Conservation (phyloP, 2,797 vertebrate species). For the Falco peregrinus region DNA sequence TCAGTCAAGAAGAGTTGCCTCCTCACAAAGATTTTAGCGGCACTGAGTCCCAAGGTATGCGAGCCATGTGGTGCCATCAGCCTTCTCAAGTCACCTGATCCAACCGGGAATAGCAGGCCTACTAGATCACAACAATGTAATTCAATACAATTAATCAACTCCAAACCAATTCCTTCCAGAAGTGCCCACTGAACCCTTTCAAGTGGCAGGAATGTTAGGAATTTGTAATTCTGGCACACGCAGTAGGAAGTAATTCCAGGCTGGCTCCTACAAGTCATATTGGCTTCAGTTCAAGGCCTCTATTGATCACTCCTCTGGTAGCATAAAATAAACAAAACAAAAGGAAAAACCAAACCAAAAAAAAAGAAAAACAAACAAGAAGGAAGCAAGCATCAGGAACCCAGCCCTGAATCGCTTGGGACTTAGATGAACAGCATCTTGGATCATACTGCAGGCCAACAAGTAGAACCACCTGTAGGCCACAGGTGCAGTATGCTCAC, state of each 20-base stretch:
- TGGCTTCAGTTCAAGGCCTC: neutral
- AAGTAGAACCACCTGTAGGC: neutral
- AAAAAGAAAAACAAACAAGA: neutral
- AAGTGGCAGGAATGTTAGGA: constrained; percentile 13
- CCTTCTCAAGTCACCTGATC: neutral
- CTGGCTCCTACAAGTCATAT: neutral
- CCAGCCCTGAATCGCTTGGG: neutral
- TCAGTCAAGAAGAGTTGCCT: neutral
- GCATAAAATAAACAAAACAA: neutral
- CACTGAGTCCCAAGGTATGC: neutral
- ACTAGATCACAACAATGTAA: neutral
- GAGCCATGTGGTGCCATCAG: neutral
- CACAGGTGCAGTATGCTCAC: neutral
- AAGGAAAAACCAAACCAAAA: neutral
- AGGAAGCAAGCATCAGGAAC: neutral
- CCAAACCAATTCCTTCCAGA: neutral
- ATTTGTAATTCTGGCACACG: neutral
- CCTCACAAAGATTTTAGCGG: neutral
- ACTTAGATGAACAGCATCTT: neutral
- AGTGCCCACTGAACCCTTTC: neutral
- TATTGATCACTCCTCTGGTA: neutral
- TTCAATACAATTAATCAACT: neutral
- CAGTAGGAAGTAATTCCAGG: neutral
- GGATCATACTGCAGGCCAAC: neutral
- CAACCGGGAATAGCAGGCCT: neutral